These are phyloP conservation scores for Drosophila conformis DNA, from an alignment of 2,888 invertebrate species.

Conservation along the genomic window DNA sequence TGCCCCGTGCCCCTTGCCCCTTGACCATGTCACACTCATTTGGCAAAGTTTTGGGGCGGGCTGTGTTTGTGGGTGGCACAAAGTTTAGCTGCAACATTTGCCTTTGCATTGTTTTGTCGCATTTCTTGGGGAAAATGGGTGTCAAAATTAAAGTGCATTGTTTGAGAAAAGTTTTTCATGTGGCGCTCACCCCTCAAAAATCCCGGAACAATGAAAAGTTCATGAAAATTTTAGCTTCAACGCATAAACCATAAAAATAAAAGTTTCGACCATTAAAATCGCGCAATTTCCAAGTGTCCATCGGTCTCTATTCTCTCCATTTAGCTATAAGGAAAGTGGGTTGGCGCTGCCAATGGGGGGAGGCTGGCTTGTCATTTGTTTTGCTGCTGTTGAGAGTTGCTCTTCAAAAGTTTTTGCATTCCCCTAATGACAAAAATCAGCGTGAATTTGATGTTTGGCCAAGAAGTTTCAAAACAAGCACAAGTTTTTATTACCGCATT, in stretches of 20 bases:
- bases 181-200: conserved; percentile 51
- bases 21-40: conserved; percentile 65
- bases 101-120: conserved; percentile 69
- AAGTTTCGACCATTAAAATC: conserved; percentile 78
- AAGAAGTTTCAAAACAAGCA: conserved; percentile 46
- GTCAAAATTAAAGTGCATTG: conserved; percentile 79
- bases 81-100: conserved; percentile 81
- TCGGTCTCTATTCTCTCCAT: conserved; percentile 35
- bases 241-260: conserved; percentile 81
- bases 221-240: conserved; percentile 79
- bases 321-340: not conserved
- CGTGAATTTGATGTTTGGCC: conserved; percentile 72
- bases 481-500: conserved; percentile 30
- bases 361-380: conserved; percentile 46
- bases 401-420: conserved; percentile 22
- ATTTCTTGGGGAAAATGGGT: conserved; percentile 22
- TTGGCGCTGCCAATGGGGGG: not conserved
- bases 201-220: conserved; percentile 80
- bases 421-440: conserved; percentile 72
- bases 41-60: conserved; percentile 70
- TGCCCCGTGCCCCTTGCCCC: conserved; percentile 19
- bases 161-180: conserved; percentile 68
- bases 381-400: conserved; percentile 57
- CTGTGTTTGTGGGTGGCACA: conserved; percentile 40
- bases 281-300: conserved; percentile 71